A percentile compares a stretch with the other conserved stretches of the same genome.
These are phyloP conservation scores for Peromyscus polionotus DNA, from an alignment of 2,113 vertebrate species.

Conservation along the genomic window DNA sequence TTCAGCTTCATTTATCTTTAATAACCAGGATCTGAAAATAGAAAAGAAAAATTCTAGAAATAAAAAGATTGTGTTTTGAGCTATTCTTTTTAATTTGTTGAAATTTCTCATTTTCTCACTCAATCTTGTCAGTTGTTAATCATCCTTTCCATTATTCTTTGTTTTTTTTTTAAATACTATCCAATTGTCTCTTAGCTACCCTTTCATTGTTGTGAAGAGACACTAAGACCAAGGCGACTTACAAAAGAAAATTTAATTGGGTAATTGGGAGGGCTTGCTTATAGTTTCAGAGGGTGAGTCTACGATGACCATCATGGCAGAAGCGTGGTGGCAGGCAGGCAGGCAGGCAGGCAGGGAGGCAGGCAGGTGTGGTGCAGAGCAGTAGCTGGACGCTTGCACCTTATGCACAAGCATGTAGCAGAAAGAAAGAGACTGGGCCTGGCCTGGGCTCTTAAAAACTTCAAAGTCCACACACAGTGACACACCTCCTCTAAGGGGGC, in stretches of 20 bases:
- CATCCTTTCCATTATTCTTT: neutral
- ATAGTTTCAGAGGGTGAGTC: neutral
- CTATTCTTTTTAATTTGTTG: neutral
- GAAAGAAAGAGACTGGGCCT: neutral
- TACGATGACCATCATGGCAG: neutral
- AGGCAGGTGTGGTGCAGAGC: neutral
- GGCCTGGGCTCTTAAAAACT: neutral
- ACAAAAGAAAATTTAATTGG: neutral
- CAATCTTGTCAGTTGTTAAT: neutral
- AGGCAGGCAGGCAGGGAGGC: neutral
- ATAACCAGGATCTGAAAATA: neutral
- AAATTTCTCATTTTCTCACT: neutral
- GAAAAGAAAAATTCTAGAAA: neutral
- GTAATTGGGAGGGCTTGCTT: neutral
- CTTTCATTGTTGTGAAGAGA: neutral
- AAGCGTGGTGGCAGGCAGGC: neutral
- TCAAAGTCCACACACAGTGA: neutral
- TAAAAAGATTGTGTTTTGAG: neutral
- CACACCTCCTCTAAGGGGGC: neutral
- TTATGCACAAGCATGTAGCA: neutral
- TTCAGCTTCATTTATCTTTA: neutral
- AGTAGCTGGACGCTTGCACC: neutral
- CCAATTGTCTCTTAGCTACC: neutral
- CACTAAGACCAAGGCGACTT: neutral
- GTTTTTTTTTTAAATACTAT: neutral